These are phyloP conservation scores for Psittacara wagleri DNA, from an alignment of 2,113 vertebrate species.

Conservation along the genomic window DNA sequence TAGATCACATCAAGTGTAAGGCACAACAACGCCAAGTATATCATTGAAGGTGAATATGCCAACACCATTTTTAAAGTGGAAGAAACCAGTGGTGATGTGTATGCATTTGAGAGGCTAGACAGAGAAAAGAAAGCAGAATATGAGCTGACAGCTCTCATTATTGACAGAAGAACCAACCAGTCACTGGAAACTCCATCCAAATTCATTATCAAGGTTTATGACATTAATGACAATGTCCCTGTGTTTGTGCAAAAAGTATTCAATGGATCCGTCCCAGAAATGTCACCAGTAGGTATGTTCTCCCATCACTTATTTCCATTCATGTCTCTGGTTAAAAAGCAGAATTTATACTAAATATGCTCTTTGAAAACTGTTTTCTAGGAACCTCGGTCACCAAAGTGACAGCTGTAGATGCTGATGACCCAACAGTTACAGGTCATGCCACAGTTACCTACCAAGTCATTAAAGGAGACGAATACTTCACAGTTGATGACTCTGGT, in stretches of 20 bases:
- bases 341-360: neutral
- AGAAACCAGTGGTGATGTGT: conserved; percentile 78
- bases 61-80: conserved; percentile 84
- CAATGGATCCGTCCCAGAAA: conserved; percentile 86
- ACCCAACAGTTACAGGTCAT: conserved; percentile 84
- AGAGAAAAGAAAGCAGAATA: conserved; percentile 85
- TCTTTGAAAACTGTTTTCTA: conserved; percentile 46
- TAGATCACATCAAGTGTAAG: conserved; percentile 83
- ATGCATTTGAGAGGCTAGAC: conserved; percentile 81
- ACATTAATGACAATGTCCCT: conserved; percentile 91
- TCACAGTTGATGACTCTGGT: conserved; percentile 85
- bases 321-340: neutral
- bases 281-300: conserved; percentile 80
- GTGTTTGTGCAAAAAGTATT: conserved; percentile 76
- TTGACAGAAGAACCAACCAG: conserved; percentile 64
- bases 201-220: conserved; percentile 85
- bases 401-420: conserved; percentile 88
- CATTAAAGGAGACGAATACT: conserved; percentile 72
- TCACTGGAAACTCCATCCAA: conserved; percentile 78
- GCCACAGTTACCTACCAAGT: conserved; percentile 82
- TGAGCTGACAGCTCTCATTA: conserved; percentile 78
- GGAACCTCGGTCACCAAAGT: conserved; percentile 82
- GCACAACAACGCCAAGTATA: conserved; percentile 69
- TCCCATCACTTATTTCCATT: neutral
- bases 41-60: conserved; percentile 83